Conservation (phyloP, 2,797 vertebrate species). For the Tadarida brasiliensis region DNA sequence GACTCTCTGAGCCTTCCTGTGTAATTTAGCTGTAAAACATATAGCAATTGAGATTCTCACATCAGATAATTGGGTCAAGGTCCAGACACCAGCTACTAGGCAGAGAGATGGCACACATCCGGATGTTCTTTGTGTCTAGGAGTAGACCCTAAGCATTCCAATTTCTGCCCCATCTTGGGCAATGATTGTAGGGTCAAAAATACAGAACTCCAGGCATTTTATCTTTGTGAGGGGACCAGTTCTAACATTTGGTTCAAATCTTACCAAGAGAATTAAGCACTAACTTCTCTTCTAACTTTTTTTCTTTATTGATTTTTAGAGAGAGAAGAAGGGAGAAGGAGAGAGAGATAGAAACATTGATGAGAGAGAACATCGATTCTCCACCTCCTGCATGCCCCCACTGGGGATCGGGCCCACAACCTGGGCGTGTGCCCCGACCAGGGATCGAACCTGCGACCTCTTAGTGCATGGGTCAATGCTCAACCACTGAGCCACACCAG, state of each 20-base stretch:
- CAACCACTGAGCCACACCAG: too few relatives aligned
- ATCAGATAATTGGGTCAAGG: conserved; percentile 53
- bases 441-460: too few relatives aligned
- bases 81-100: neutral
- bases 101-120: neutral
- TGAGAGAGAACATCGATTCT: too few relatives aligned
- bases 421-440: too few relatives aligned
- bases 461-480: too few relatives aligned
- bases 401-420: too few relatives aligned
- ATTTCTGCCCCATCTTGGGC: neutral
- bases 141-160: neutral
- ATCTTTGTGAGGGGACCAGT: neutral
- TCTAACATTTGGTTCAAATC: neutral
- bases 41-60: conserved; percentile 32
- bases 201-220: neutral
- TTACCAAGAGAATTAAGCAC: neutral
- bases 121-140: neutral
- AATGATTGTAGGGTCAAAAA: neutral
- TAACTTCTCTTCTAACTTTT: neutral
- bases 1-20: conserved; percentile 81
- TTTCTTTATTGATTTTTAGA: too few relatives aligned
- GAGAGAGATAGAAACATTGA: too few relatives aligned
- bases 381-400: too few relatives aligned
- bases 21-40: conserved; percentile 80
- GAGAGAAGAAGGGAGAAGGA: too few relatives aligned